These are phyloP conservation scores for Emmelina monodactyla DNA, from an alignment of 2,888 invertebrate genomes.

Conservation along the genomic window DNA sequence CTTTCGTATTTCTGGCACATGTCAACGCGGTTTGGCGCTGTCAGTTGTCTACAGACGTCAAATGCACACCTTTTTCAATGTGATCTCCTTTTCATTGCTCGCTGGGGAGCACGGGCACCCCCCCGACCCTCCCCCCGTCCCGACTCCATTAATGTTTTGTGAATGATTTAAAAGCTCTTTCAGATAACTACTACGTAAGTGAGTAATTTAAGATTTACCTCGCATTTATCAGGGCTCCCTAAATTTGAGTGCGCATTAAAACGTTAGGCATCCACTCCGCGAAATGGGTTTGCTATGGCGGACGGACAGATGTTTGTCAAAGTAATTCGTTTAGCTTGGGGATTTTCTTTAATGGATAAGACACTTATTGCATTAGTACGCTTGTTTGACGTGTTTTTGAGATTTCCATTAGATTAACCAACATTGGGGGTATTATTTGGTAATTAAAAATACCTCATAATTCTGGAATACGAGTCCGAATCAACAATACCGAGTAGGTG, in stretches of 20 bases:
- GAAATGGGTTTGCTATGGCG: background rate
- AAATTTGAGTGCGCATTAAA: slow-evolving; percentile 65
- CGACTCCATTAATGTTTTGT: slow-evolving; percentile 67
- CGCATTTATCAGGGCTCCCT: slow-evolving; percentile 64
- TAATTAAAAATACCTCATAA: background rate
- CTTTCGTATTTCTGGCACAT: slow-evolving; percentile 13
- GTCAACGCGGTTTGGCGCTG: too few relatives aligned
- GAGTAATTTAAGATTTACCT: slow-evolving; percentile 66
- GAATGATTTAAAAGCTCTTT: slow-evolving; percentile 68
- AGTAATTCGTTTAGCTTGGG: slow-evolving; percentile 24
- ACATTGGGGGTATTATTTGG: too few relatives aligned
- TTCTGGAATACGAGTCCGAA: too few relatives aligned
- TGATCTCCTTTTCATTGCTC: slow-evolving; percentile 62
- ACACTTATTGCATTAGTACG: background rate
- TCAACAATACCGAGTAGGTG: too few relatives aligned
- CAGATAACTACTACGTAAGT: slow-evolving; percentile 67
- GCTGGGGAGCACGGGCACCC: slow-evolving; percentile 53
- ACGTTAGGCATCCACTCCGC: slow-evolving; percentile 32
- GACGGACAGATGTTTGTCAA: slow-evolving; percentile 25
- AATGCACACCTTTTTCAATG: slow-evolving; percentile 43
- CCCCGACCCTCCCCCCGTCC: slow-evolving; percentile 33
- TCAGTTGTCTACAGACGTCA: too few relatives aligned
- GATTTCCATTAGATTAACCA: slow-evolving; percentile 13
- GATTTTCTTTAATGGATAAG: slow-evolving; percentile 27
- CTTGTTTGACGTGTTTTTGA: background rate